Conservation (phyloP, 2,888 invertebrate genomes). For the Rhagophthalmus giganteus region DNA sequence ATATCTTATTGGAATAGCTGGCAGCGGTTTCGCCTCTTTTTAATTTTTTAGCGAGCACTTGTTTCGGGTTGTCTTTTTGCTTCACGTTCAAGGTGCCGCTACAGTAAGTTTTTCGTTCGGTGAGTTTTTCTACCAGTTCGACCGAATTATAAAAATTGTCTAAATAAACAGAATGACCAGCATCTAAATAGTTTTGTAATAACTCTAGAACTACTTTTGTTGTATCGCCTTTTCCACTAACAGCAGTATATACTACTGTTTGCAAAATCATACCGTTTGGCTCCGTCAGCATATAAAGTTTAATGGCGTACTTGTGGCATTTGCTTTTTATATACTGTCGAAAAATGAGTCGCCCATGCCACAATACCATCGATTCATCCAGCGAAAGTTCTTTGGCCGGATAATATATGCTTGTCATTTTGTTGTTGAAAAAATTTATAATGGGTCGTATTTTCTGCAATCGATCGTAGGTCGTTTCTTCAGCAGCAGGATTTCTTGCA, state of each 20-base stretch:
- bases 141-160: slow-evolving; percentile 8
- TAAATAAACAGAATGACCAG: slow-evolving; percentile 23
- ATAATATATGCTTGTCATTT: slow-evolving; percentile 25
- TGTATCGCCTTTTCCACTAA: slow-evolving; percentile 37
- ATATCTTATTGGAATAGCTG: background rate
- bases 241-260: slow-evolving; percentile 37
- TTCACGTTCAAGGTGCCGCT: slow-evolving; percentile 30
- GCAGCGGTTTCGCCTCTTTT: background rate
- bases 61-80: slow-evolving; percentile 28
- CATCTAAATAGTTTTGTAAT: slow-evolving; percentile 29
- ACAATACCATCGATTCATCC: slow-evolving; percentile 33
- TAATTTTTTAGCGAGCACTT: background rate
- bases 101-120: slow-evolving; percentile 31
- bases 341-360: slow-evolving; percentile 35
- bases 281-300: slow-evolving; percentile 38
- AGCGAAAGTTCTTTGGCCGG: slow-evolving; percentile 32
- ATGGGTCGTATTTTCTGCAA: slow-evolving; percentile 21
- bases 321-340: slow-evolving; percentile 38
- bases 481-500: slow-evolving; percentile 7
- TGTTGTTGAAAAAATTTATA: slow-evolving; percentile 4
- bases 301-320: slow-evolving; percentile 37
- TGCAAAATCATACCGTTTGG: slow-evolving; percentile 34
- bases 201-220: slow-evolving; percentile 34
- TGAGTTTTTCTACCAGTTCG: slow-evolving; percentile 4
- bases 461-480: too few relatives aligned